Percentiles rank a stretch among this genome's conserved stretches.
Evolutionary conservation across 2,113 vertebrate species (phyloP).

Genomic region (Rhegmatorhina hoffmannsi): DNA sequence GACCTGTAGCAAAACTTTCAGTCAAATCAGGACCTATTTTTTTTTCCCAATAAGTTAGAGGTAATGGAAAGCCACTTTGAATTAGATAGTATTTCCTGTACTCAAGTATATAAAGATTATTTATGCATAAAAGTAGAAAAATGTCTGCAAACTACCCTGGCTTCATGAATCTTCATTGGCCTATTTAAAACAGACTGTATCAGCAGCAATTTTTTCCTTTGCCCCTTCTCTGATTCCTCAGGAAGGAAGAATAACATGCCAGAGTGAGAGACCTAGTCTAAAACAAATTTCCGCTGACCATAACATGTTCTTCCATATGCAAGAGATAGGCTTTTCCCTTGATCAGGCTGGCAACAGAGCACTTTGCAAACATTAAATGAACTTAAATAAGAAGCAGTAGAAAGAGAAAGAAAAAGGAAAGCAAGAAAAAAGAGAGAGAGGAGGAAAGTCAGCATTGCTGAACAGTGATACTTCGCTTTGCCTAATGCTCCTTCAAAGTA

Average conservation of each 20-base stretch:
- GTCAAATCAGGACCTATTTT: background rate
- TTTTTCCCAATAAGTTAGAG: background rate
- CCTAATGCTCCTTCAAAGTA: background rate
- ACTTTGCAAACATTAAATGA: background rate
- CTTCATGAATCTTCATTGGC: background rate
- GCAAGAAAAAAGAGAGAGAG: background rate
- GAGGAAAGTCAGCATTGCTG: background rate
- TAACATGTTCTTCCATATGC: background rate
- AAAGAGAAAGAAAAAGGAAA: background rate
- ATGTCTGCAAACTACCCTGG: background rate
- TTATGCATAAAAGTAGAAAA: background rate
- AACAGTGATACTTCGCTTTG: background rate
- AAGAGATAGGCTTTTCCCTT: background rate
- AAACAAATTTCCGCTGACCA: background rate
- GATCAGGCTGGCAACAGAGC: background rate
- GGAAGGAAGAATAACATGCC: background rate
- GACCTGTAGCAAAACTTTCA: background rate
- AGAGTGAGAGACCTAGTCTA: background rate
- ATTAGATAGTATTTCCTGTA: background rate
- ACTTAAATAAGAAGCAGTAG: background rate
- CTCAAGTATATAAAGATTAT: background rate
- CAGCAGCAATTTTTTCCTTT: background rate
- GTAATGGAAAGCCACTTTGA: background rate
- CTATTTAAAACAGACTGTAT: background rate
- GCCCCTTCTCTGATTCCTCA: background rate